phyloP scores from a whole-genome alignment of 2,888 invertebrate species.

The Thera britannica region DNA sequence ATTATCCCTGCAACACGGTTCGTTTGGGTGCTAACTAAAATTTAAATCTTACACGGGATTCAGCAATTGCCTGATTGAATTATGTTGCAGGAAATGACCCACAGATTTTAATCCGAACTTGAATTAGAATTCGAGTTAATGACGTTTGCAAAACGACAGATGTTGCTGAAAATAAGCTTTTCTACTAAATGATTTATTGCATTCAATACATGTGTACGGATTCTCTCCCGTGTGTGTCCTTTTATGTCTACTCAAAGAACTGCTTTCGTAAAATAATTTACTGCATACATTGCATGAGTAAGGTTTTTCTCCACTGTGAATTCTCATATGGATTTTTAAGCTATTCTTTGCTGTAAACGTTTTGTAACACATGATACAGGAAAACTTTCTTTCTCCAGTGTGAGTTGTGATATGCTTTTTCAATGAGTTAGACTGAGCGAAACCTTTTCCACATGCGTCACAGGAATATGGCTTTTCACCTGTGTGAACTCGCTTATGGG shows the following conservation, averaged over 20 bases:
- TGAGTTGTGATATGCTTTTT: conserved; percentile 30
- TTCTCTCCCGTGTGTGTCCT: conserved; percentile 28
- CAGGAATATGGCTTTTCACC: conserved; percentile 32
- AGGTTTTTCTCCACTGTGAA: conserved; percentile 26
- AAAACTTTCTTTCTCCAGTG: conserved; percentile 29
- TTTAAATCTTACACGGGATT: too few relatives aligned
- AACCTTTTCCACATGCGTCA: conserved; percentile 28
- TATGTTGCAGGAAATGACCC: too few relatives aligned
- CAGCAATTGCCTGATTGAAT: too few relatives aligned
- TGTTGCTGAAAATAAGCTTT: conserved; percentile 31
- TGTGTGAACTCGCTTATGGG: conserved; percentile 27
- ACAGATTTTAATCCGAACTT: too few relatives aligned
- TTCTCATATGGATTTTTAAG: conserved; percentile 25
- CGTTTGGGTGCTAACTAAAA: too few relatives aligned
- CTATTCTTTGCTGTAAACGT: conserved; percentile 24
- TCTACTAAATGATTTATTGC: conserved; percentile 27
- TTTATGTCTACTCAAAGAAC: conserved; percentile 23
- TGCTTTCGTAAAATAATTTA: conserved; percentile 30
- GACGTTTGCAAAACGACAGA: conserved; percentile 23
- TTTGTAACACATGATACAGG: conserved; percentile 25
- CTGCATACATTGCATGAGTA: conserved; percentile 28
- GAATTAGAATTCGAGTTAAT: background rate
- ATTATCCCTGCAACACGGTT: too few relatives aligned
- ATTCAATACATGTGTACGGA: conserved; percentile 24
- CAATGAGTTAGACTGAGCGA: conserved; percentile 21